Percentiles rank a stretch among this genome's conserved stretches.
phyloP scores from a whole-genome alignment of 2,888 invertebrate species.

The Coelogynopora nodosa region DNA sequence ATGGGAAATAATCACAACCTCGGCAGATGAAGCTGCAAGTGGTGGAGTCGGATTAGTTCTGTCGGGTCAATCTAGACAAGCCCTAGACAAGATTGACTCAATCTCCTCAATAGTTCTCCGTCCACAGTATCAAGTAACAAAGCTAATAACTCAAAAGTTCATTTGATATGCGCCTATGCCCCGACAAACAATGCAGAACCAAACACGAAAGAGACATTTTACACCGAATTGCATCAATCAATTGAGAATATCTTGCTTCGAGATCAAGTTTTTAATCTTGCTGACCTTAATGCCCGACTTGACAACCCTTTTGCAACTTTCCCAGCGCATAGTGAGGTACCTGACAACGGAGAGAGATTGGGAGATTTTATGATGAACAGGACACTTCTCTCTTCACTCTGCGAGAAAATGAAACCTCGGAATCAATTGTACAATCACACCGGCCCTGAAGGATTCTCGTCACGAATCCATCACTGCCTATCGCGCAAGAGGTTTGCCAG shows the following conservation, averaged over 20 bases:
- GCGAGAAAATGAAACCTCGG: constrained; percentile 7
- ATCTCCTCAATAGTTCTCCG: constrained; percentile 1
- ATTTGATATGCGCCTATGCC: constrained; percentile 31
- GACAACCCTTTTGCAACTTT: constrained; percentile 19
- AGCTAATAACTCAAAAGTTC: constrained; percentile 28
- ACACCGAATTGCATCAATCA: constrained; percentile 29
- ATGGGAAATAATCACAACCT: constrained; percentile 31
- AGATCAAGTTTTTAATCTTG: constrained; percentile 24
- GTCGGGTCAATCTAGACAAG: constrained; percentile 27
- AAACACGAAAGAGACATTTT: constrained; percentile 29
- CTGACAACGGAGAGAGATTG: constrained; percentile 14
- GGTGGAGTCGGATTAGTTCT: constrained; percentile 28
- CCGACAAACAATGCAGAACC: constrained; percentile 29
- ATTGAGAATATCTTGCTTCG: constrained; percentile 1
- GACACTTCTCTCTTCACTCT: constrained; percentile 25
- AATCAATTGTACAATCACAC: constrained; percentile 18
- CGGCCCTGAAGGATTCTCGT: constrained; percentile 25
- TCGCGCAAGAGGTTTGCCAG: constrained; percentile 25
- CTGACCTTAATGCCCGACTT: constrained; percentile 31
- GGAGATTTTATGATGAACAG: constrained; percentile 28
- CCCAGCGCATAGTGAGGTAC: constrained; percentile 13
- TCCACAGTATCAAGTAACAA: constrained; percentile 23
- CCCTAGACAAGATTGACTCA: constrained; percentile 15
- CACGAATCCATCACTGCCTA: constrained; percentile 10
- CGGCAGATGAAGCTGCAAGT: constrained; percentile 21